phyloP scores from a whole-genome alignment of 2,888 invertebrate species.

The Lapara coniferarum region DNA sequence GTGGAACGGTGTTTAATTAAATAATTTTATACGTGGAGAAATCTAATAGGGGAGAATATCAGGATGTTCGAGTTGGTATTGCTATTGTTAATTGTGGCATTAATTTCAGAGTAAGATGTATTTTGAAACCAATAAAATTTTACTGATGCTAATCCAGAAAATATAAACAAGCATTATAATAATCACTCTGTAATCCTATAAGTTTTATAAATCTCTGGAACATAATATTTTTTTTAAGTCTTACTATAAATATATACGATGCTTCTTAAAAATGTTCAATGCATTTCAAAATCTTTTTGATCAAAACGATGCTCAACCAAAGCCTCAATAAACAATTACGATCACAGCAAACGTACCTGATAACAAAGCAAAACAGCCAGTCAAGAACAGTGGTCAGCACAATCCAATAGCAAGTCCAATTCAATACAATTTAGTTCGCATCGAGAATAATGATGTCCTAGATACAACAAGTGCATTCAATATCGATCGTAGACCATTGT shows the following conservation, averaged over 20 bases:
- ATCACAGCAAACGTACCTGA: slow-evolving; percentile 19
- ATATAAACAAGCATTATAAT: no score
- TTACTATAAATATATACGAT: no score
- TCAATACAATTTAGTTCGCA: slow-evolving; percentile 43
- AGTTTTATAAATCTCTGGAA: no score
- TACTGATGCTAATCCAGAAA: no score
- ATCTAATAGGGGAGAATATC: no score
- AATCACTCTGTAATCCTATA: no score
- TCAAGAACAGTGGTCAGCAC: slow-evolving; percentile 28
- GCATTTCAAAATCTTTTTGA: neutral
- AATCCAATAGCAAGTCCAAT: slow-evolving; percentile 30
- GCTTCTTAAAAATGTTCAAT: neutral
- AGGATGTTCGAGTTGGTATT: no score
- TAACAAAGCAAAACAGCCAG: slow-evolving; percentile 22
- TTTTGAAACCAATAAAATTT: no score
- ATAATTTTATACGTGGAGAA: neutral
- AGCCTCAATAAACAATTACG: slow-evolving; percentile 1
- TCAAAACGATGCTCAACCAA: neutral
- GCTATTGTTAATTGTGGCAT: no score
- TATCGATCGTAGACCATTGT: slow-evolving; percentile 60
- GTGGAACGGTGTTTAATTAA: neutral
- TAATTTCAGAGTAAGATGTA: no score
- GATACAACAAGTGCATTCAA: slow-evolving; percentile 50
- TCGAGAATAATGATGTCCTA: slow-evolving; percentile 52
- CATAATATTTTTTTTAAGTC: no score